phyloP scores from a whole-genome alignment of 2,888 invertebrate species.

The Leptinotarsa peninsularis region DNA sequence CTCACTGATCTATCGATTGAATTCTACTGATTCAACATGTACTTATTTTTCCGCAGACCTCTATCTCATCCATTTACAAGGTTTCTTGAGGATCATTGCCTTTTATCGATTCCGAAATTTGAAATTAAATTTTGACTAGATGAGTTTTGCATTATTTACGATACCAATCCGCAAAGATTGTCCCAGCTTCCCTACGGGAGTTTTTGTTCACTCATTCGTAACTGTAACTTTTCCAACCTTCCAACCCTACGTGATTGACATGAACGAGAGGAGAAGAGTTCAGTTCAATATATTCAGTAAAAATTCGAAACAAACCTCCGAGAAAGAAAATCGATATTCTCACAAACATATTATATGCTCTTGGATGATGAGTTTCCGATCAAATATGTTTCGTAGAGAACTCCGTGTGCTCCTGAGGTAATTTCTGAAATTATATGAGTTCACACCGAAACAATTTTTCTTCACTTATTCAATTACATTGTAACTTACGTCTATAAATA shows the following conservation, averaged over 20 bases:
- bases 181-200: slow-evolving; percentile 1
- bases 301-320: too few species aligned
- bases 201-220: slow-evolving; percentile 14
- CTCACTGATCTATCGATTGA: too few species aligned
- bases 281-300: background rate
- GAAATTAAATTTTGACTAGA: background rate
- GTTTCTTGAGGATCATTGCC: background rate
- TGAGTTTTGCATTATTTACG: slow-evolving; percentile 18
- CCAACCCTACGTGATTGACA: slow-evolving; percentile 22
- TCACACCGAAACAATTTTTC: background rate
- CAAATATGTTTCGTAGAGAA: background rate
- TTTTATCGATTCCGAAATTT: slow-evolving; percentile 5
- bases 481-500: too few species aligned
- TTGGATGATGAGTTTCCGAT: background rate
- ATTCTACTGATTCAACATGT: background rate
- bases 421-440: too few species aligned
- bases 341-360: slow-evolving; percentile 1
- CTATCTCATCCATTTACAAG: background rate
- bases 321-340: background rate
- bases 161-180: slow-evolving; percentile 4
- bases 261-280: slow-evolving; percentile 13
- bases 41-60: background rate
- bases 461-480: background rate
- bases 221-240: slow-evolving; percentile 10
- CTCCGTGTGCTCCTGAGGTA: background rate